Conservation (phyloP, 1,140 invertebrate species). For the Belonocnema kinseyi region DNA sequence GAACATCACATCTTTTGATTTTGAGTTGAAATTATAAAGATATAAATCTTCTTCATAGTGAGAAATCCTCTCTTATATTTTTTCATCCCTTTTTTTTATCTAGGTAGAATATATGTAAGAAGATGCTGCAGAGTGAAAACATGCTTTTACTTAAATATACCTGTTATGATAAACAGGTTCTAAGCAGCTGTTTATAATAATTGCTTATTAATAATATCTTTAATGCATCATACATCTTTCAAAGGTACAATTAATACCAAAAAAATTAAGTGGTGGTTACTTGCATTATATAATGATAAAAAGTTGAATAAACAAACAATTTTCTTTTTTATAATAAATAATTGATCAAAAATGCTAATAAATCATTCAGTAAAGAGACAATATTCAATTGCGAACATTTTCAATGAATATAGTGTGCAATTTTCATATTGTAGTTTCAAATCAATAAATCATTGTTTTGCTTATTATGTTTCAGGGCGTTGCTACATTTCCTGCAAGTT, state of each 20-base stretch:
- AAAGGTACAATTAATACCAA: not conserved
- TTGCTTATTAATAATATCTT: slow-evolving; percentile 16
- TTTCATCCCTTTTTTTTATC: not conserved
- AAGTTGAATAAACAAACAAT: too few relatives aligned
- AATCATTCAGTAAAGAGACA: too few relatives aligned
- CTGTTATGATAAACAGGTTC: slow-evolving; percentile 18
- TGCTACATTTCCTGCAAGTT: too few relatives aligned
- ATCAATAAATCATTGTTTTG: too few relatives aligned
- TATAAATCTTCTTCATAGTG: not conserved
- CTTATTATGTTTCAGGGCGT: too few relatives aligned
- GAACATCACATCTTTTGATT: not conserved
- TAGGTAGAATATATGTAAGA: not conserved
- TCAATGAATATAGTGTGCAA: too few relatives aligned
- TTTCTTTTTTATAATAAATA: too few relatives aligned
- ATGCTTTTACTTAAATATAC: slow-evolving; percentile 7
- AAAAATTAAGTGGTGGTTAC: not conserved
- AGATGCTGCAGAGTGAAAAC: not conserved
- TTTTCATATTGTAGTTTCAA: too few relatives aligned
- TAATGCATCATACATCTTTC: not conserved
- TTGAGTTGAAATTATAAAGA: slow-evolving; percentile 2
- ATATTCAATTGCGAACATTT: too few relatives aligned
- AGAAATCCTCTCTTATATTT: not conserved
- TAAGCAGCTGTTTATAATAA: slow-evolving; percentile 16
- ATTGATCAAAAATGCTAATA: too few relatives aligned
- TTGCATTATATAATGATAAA: too few relatives aligned